Conservation (phyloP, 2,888 invertebrate genomes). For the Trimorus sp. region DNA sequence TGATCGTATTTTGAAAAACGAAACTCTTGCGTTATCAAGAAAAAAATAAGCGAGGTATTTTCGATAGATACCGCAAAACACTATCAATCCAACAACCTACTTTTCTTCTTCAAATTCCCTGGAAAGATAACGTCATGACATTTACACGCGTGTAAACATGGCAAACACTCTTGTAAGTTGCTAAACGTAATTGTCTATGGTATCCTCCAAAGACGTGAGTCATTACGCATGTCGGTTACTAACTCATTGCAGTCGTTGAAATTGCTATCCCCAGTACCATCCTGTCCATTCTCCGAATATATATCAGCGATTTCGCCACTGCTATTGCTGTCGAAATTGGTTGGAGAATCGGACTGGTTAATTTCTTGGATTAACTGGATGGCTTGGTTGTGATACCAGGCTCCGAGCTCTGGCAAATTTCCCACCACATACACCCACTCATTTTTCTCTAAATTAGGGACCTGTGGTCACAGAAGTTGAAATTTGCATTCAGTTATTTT, state of each 20-base stretch:
- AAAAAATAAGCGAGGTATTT: too few relatives aligned
- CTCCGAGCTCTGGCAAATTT: slow-evolving; percentile 79
- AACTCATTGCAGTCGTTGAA: slow-evolving; percentile 74
- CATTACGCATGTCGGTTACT: slow-evolving; percentile 53
- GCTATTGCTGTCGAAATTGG: slow-evolving; percentile 73
- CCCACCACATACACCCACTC: slow-evolving; percentile 79
- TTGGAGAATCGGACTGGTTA: slow-evolving; percentile 71
- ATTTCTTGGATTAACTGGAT: slow-evolving; percentile 77
- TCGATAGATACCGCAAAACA: too few relatives aligned
- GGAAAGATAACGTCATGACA: too few relatives aligned
- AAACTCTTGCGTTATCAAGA: too few relatives aligned
- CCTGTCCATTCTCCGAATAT: slow-evolving; percentile 71
- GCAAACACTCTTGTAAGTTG: too few relatives aligned
- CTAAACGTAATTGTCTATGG: too few relatives aligned
- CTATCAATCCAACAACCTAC: too few relatives aligned
- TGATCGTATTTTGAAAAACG: too few relatives aligned
- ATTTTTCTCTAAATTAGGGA: slow-evolving; percentile 77
- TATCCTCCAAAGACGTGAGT: too few relatives aligned
- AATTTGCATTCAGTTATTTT: background rate
- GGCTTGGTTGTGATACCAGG: slow-evolving; percentile 80
- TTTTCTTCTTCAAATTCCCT: too few relatives aligned
- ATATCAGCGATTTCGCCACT: slow-evolving; percentile 70
- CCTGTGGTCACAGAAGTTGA: slow-evolving; percentile 63
- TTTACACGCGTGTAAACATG: too few relatives aligned
- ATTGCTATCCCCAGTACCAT: slow-evolving; percentile 70